phyloP scores from a whole-genome alignment of 2,113 vertebrate species.

The Alligator mississippiensis region DNA sequence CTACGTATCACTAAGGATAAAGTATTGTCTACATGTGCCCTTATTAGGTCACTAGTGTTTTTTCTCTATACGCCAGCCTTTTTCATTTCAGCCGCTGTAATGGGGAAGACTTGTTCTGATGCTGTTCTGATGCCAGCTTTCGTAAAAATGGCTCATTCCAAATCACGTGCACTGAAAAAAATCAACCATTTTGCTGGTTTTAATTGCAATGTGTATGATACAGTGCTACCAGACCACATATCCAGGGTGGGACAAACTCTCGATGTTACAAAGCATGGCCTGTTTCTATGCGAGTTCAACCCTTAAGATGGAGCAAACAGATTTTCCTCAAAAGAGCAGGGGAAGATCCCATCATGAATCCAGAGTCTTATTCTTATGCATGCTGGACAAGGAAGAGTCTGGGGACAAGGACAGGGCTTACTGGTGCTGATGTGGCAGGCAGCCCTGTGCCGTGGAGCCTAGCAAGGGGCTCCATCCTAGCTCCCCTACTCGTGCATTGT shows the following conservation, averaged over 20 bases:
- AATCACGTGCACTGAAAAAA: not conserved
- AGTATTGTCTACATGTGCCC: not conserved
- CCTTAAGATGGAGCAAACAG: not conserved
- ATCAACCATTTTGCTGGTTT: not conserved
- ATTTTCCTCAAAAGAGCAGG: not conserved
- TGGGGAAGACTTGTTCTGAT: not conserved
- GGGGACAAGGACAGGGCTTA: not conserved
- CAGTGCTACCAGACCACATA: not conserved
- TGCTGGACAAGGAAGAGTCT: not conserved
- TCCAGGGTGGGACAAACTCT: not conserved
- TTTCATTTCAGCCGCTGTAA: not conserved
- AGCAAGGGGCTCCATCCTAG: not conserved
- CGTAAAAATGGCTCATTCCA: not conserved
- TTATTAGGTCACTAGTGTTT: not conserved
- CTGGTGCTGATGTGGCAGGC: not conserved
- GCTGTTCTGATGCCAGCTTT: not conserved
- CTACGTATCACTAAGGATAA: not conserved
- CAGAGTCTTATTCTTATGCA: not conserved
- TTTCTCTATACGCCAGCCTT: not conserved
- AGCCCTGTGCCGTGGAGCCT: not conserved
- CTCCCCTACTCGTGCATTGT: not conserved
- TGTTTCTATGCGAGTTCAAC: not conserved
- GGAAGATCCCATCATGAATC: not conserved
- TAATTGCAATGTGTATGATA: not conserved
- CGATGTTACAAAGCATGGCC: not conserved